Conservation (phyloP, 1,140 invertebrate species). For the Microplitis mediator region DNA sequence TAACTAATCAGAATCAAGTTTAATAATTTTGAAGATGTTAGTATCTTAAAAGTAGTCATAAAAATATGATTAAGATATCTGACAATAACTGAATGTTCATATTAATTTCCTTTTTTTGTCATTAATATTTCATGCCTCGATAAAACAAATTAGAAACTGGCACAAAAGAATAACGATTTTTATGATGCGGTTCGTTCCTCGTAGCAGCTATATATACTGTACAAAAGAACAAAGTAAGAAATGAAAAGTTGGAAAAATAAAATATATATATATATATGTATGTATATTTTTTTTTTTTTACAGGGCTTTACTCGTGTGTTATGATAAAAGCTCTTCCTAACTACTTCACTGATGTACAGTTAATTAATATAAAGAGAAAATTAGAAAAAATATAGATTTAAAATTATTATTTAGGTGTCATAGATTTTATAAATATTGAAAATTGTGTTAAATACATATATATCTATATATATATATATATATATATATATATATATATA, state of each 20-base stretch:
- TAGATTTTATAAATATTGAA: neutral
- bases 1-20: too few species aligned
- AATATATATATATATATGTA: neutral
- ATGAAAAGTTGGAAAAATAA: slow-evolving; percentile 22
- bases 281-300: too few species aligned
- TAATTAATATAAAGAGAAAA: slow-evolving; percentile 43
- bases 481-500: too few species aligned
- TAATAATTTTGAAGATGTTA: too few species aligned
- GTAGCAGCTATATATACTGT: slow-evolving; percentile 29
- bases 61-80: too few species aligned
- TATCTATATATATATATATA: too few species aligned
- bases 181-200: neutral
- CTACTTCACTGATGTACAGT: slow-evolving; percentile 45
- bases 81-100: too few species aligned
- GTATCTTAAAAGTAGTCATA: too few species aligned
- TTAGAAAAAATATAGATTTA: slow-evolving; percentile 2
- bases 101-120: too few species aligned
- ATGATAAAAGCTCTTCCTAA: slow-evolving; percentile 57
- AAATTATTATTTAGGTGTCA: neutral
- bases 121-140: too few species aligned
- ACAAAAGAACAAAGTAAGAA: slow-evolving; percentile 13
- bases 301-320: slow-evolving; percentile 58
- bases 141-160: neutral
- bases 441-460: neutral
- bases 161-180: neutral